Evolutionary conservation across 53 echinoderm and acorn worm species (phyloP).

Genomic region (Echinometra lucunter): DNA sequence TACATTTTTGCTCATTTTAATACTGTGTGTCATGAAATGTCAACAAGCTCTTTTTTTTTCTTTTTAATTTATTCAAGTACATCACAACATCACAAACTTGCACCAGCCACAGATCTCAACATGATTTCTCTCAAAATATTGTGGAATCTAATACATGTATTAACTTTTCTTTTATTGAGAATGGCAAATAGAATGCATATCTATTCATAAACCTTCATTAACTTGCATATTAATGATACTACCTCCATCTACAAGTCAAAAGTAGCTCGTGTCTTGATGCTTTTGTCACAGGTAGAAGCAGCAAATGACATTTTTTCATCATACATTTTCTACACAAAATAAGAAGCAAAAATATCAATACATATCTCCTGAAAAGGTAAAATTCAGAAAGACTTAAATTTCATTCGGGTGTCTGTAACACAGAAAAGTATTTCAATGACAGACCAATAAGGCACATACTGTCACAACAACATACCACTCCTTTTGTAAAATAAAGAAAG

Average conservation of each 20-base stretch:
- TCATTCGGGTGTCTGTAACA: background rate
- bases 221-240: constrained; percentile 11
- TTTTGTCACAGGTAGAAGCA: too few relatives aligned
- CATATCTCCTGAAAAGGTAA: too few relatives aligned
- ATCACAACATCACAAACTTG: too few relatives aligned
- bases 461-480: background rate
- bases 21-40: too few relatives aligned
- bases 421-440: background rate
- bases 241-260: background rate
- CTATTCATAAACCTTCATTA: background rate
- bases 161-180: background rate
- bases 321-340: too few relatives aligned
- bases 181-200: background rate
- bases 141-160: background rate
- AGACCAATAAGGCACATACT: background rate
- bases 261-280: too few relatives aligned
- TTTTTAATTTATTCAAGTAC: too few relatives aligned
- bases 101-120: background rate
- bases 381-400: too few relatives aligned
- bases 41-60: too few relatives aligned
- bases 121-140: background rate
- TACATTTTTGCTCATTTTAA: background rate
- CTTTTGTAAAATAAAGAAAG: background rate
- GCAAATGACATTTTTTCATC: too few relatives aligned
- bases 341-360: too few relatives aligned